Evolutionary conservation across 2,113 vertebrate genomes (phyloP), one percentile per base, ranked within the genome.

Genomic region (Antechinus flavipes): DNA sequence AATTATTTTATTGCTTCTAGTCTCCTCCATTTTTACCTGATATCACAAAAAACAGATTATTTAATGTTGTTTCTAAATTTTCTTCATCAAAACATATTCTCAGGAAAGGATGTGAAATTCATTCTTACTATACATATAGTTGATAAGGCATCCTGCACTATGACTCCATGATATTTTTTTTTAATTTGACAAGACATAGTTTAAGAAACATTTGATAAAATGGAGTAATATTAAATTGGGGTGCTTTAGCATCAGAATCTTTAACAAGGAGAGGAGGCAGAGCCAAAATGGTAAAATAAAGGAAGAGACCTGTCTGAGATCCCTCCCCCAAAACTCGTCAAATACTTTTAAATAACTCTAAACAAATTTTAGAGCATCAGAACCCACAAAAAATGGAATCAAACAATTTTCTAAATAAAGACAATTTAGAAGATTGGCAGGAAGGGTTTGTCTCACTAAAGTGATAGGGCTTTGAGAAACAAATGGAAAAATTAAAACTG

Each of bases 21-120:
- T 56, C 61, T 53, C 19, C 84, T 9, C 25, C 56, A 93, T 92
- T 24, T 47, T 56, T 54, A 27, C 8, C 91, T 24, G 3, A 42
- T 56, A 46, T 76, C 22, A 7, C 35, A 96, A 5, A 89, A 76
- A 68, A 56, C 25, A 92, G 11, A 25, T 91, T 49, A 35, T 95
- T 94, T 46, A 12, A 68, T 58, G 27, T 91, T 89, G 10, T 89
- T 92, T 92, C 96, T 93, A 9, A 52, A 42, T 89, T 91, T 76
- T 91, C 23, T 55, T 53, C 14, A 89, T 91, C 22, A 27, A 61
- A 92, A 94, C 89, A 95, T 96, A 22, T 42, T 76, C 14, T 76
- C 35, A 76, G 68, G 5, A 42, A 76, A 22, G 19, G 68, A 42
- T 76, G 5, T 76, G 19, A 42, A 76, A 76, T 76, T 76, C 6